Conservation (phyloP, 2,888 invertebrate species). For the Calephelis perditalis region DNA sequence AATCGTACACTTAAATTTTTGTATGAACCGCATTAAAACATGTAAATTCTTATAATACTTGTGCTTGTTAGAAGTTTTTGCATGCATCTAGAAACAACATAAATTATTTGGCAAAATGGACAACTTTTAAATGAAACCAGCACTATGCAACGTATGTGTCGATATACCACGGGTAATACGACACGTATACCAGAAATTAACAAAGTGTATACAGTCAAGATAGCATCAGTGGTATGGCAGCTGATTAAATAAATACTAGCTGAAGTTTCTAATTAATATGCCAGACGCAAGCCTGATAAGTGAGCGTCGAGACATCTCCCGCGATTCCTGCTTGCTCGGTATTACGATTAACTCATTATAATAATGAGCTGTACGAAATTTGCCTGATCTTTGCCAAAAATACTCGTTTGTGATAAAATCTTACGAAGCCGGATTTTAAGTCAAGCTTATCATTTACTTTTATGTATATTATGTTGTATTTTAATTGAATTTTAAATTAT, state of each 20-base stretch:
- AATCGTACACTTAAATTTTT: no score
- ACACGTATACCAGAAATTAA: slow-evolving; percentile 58
- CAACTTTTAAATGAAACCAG: no score
- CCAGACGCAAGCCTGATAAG: slow-evolving; percentile 67
- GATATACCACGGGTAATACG: slow-evolving; percentile 31
- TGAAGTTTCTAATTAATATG: slow-evolving; percentile 71
- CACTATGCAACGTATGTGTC: slow-evolving; percentile 19
- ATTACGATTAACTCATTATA: slow-evolving; percentile 61
- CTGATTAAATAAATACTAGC: slow-evolving; percentile 74
- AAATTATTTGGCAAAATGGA: no score
- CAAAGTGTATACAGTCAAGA: slow-evolving; percentile 58
- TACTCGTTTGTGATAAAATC: neutral
- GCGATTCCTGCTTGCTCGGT: slow-evolving; percentile 52
- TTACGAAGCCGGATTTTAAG: neutral
- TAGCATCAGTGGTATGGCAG: slow-evolving; percentile 62
- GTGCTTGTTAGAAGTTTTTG: no score
- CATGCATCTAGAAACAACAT: no score
- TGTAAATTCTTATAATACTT: no score
- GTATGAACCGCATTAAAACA: no score
- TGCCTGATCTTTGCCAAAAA: slow-evolving; percentile 44
- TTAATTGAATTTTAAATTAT: no score
- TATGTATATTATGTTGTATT: no score
- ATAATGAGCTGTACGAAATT: slow-evolving; percentile 44
- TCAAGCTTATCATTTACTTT: neutral
- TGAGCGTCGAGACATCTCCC: slow-evolving; percentile 53